Base-by-base conservation (phyloP, 2,888 invertebrate species). In the Thecophora atra region DNA sequence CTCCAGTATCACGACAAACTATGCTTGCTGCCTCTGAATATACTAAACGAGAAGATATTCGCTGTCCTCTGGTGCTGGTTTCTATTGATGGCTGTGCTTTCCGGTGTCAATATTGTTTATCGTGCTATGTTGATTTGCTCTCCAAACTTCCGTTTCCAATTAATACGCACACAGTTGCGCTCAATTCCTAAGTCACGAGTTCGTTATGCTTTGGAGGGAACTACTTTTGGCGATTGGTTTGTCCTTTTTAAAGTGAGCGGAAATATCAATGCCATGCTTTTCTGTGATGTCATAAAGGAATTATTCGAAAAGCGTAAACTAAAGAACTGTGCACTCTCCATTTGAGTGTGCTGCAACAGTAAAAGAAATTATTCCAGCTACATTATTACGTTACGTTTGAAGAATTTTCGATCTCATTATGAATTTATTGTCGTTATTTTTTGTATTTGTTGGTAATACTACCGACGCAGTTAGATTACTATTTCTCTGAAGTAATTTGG, bases 41-140 rank as follows among this genome's bases (percentile, higher is more conserved):
- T 93, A 76, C 89, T 94, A 58, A 94, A 94, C 81, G 94, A 94
- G 81, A 94, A 94, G 82, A 89, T 94, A 76, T 93, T 92, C 79
- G 88, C 91, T 1, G 89, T 93, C 65, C 84, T 93, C 0, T 93
- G 93, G 92, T 90, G 91, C 81, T 94, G 94, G 92, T 88, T 94
- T 17, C 87, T 91, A 28, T 82, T 91, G 60, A 87, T 95, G 67
- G 87, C 91, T 1, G 80, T 90, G 5, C 78, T 92, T 21, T 90
- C 93, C 0, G 87, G 89, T 6, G 75, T 92, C 6, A 90, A 92
- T 64, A 83, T 95, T 6, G 77, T 92, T 0, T 94, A 92, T 84
- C 90, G 94, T 73, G 75, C 89, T 1, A 75, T 90, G 47, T 87
- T 91, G 11, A 85, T 92, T 60, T 90, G 93, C n/a, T 76, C 79